phyloP scores from a whole-genome alignment of 1,140 invertebrate species.

The Diuraphis noxia region DNA sequence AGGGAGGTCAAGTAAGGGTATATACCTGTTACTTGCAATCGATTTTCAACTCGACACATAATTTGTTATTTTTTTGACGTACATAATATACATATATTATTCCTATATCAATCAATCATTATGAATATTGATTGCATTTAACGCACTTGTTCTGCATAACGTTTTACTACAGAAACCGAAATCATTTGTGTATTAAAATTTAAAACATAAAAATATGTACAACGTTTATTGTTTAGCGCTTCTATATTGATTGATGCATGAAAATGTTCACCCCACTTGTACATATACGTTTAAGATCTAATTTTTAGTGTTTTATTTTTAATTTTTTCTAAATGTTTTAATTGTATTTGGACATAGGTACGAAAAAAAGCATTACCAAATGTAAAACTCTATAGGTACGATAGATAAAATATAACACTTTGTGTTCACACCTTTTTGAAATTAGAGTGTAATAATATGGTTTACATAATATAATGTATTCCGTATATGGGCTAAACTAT shows the following conservation, averaged over 20 bases:
- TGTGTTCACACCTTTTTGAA: too few relatives aligned
- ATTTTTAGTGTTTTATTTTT: background rate
- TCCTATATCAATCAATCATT: background rate
- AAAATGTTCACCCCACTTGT: background rate
- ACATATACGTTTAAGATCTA: background rate
- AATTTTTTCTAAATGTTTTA: background rate
- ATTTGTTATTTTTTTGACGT: background rate
- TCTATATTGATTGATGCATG: background rate
- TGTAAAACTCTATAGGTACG: background rate
- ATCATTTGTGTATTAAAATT: background rate
- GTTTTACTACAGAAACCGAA: background rate
- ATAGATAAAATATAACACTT: background rate
- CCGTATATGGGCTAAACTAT: too few relatives aligned
- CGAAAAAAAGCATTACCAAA: background rate
- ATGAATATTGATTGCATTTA: background rate
- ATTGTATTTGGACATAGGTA: background rate
- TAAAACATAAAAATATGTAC: background rate
- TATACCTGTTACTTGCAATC: background rate
- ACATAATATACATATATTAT: background rate
- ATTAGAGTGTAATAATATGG: too few relatives aligned
- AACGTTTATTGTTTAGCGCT: background rate
- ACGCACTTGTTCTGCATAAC: background rate
- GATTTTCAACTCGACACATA: background rate
- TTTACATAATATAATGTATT: too few relatives aligned
- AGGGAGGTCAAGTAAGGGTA: background rate